phyloP scores from a whole-genome alignment of 2,113 vertebrate species.

The Elephas maximus region DNA sequence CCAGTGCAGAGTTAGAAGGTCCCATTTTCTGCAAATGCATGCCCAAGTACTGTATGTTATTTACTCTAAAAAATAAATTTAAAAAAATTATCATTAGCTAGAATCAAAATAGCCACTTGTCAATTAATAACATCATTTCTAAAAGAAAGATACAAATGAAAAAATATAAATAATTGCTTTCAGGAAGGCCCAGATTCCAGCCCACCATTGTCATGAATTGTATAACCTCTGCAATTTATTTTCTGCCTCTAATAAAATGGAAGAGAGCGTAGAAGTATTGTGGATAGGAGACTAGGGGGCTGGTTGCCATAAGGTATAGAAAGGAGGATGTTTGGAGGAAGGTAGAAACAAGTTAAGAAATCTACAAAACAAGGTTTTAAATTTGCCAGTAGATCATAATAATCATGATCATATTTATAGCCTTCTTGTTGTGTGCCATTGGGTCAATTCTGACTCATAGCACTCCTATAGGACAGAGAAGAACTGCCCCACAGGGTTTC shows the following conservation, averaged over 20 bases:
- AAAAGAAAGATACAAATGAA: neutral
- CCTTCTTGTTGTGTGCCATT: neutral
- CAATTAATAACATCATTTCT: neutral
- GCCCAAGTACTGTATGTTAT: neutral
- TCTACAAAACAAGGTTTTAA: neutral
- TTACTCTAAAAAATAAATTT: conserved; percentile 53
- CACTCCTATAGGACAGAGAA: too few species aligned
- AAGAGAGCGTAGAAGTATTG: neutral
- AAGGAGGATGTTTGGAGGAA: neutral
- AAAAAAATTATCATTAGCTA: neutral
- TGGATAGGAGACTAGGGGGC: neutral
- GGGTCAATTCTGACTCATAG: neutral
- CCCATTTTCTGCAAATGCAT: conserved; percentile 39
- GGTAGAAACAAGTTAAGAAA: neutral
- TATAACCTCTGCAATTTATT: neutral
- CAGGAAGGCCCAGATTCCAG: neutral
- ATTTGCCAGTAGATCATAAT: neutral
- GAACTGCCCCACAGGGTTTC: too few species aligned
- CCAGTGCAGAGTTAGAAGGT: neutral
- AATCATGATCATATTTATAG: neutral
- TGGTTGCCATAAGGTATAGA: neutral
- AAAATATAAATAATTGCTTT: neutral
- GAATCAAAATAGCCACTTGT: neutral
- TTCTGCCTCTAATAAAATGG: neutral
- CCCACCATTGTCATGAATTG: neutral